Conservation (phyloP, 2,113 vertebrate species). For the Bagarius yarrelli region DNA sequence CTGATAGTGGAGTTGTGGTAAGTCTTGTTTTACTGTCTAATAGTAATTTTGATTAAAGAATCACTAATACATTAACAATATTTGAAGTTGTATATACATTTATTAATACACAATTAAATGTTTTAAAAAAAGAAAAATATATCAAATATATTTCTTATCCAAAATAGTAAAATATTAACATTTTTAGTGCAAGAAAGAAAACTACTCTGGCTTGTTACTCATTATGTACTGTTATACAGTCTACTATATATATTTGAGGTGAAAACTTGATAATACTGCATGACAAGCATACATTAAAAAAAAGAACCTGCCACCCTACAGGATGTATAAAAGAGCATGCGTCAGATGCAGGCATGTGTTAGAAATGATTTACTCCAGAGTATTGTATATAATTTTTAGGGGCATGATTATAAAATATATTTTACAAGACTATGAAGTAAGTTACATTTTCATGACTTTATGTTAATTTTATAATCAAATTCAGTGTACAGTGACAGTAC, state of each 20-base stretch:
- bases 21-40: slow-evolving; percentile 64
- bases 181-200: too few species aligned
- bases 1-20: slow-evolving; percentile 84
- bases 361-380: background rate
- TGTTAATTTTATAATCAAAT: too few species aligned
- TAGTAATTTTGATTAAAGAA: background rate
- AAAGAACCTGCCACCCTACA: background rate
- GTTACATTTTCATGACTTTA: background rate
- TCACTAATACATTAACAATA: background rate
- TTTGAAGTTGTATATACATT: background rate
- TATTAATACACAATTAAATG: background rate
- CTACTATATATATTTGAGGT: background rate
- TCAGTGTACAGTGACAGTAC: background rate
- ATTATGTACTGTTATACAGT: background rate
- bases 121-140: background rate
- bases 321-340: background rate
- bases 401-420: background rate
- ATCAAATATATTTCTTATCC: background rate
- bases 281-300: background rate
- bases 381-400: background rate
- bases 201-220: background rate
- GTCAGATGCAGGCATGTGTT: background rate
- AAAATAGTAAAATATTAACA: too few species aligned
- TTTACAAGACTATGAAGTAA: background rate
- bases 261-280: background rate